Conservation (phyloP, 2,888 invertebrate species). For the Ennomos quercinarius region DNA sequence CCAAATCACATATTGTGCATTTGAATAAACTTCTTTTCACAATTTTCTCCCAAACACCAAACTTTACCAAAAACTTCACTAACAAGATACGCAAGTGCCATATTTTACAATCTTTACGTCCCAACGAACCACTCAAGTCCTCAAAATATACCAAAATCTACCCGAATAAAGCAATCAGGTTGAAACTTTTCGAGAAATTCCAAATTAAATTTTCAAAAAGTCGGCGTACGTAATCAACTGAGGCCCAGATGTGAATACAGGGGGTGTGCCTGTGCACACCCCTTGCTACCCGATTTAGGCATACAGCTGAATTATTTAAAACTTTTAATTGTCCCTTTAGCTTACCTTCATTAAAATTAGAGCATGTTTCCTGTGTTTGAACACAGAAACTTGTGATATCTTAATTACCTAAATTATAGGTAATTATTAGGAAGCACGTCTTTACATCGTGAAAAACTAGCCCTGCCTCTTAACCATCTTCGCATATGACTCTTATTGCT, state of each 20-base stretch:
- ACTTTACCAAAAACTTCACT: constrained; percentile 19
- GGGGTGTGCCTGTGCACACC: constrained; percentile 29
- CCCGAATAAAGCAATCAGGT: constrained; percentile 50
- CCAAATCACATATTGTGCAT: constrained; percentile 16
- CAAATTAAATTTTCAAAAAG: constrained; percentile 63
- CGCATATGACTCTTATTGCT: too few relatives aligned
- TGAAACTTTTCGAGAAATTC: constrained; percentile 51
- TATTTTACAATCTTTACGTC: constrained; percentile 28
- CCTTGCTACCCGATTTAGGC: constrained; percentile 44
- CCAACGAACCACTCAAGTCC: constrained; percentile 27
- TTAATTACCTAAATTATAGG: constrained; percentile 7
- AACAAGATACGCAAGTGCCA: constrained; percentile 30
- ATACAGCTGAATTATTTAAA: constrained; percentile 67
- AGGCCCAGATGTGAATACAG: constrained; percentile 50
- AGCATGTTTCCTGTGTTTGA: constrained; percentile 52
- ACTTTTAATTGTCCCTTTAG: constrained; percentile 71
- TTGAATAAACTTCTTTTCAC: constrained; percentile 1
- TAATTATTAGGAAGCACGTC: too few relatives aligned
- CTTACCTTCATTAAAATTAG: constrained; percentile 72
- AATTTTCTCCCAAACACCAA: constrained; percentile 20
- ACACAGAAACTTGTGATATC: constrained; percentile 46
- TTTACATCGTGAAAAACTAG: too few relatives aligned
- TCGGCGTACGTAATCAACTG: constrained; percentile 57
- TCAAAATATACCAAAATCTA: constrained; percentile 41
- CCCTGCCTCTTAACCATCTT: too few relatives aligned